Percentiles rank a stretch among this genome's conserved stretches.
Conservation (phyloP, 2,113 vertebrate species). For the Aix galericulata region DNA sequence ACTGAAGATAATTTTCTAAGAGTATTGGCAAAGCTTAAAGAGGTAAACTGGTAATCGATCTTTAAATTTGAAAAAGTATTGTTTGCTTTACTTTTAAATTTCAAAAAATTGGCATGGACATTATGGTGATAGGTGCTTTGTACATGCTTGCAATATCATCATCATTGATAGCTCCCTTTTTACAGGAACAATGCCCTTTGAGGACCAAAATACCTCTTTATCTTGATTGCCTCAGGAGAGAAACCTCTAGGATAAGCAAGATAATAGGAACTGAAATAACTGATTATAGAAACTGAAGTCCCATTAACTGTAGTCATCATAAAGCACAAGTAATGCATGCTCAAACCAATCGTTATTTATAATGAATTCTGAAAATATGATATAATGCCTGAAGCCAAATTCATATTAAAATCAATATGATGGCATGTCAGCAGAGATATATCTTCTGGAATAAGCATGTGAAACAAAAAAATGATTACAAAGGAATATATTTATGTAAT, state of each 20-base stretch:
- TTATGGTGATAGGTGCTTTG: background rate
- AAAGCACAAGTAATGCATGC: constrained; percentile 12
- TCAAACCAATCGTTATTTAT: constrained; percentile 43
- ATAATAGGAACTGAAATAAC: constrained; percentile 19
- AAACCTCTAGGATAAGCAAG: background rate
- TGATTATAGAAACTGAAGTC: background rate
- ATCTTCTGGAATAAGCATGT: background rate
- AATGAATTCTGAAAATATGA: constrained; percentile 37
- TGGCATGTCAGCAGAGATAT: background rate
- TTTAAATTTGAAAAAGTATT: background rate
- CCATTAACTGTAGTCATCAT: background rate
- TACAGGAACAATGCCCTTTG: background rate
- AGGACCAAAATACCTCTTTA: background rate
- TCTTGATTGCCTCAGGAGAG: constrained; percentile 1
- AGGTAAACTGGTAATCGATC: background rate
- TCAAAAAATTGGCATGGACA: background rate
- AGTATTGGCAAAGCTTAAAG: rapidly evolving
- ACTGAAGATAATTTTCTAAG: background rate
- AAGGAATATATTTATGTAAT: background rate
- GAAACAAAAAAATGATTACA: background rate
- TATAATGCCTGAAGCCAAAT: constrained; percentile 19
- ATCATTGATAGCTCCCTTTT: background rate
- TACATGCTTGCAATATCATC: background rate
- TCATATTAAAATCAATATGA: constrained; percentile 35
- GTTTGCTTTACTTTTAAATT: background rate